Base-by-base conservation (phyloP, 2,888 invertebrate genomes). In the Marasmarcha lunaedactyla region DNA sequence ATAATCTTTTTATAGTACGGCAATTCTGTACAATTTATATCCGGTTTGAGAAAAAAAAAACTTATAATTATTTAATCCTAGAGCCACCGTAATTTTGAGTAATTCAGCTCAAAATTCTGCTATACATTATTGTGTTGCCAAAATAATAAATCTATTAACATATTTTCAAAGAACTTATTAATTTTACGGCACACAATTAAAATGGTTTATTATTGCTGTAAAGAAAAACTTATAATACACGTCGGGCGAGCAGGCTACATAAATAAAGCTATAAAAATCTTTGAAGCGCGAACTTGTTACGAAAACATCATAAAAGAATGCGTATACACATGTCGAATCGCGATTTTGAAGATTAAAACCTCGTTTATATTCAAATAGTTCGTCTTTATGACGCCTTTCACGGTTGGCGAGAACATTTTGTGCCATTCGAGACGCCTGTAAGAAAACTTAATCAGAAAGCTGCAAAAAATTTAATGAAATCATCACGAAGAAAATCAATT, bases 261-360 rank as follows among this genome's bases (percentile, higher is more conserved):
- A 34, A 34, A 34, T 34, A 34, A 12, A 34, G 54, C 51, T 52
- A 54, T 66, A 61, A 70, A 69, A 64, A 44, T 54, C 52, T 46
- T 46, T 52, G 51, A 61, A 60, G 59, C 70, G 67, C 58, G 57
- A 61, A 70, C 58, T 56, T 51, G 53, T 59, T 57, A 61, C 50
- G 57, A 50, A 56, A 58, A 58, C 52, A 56, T 59, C 51, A 49
- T 57, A 54, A 57, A 59, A 57, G 51, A 57, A 58, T 58, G 52
- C 40, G 44, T 42, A 43, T 52, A 49, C 46, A 46, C 47, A 51
- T 47, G 49, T 40, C 45, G 44, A 45, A 45, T 40, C 45, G 46
- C 44, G 46, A 49, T 12, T 34, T 34, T 55, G 47, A 45, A 50
- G 54, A 54, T 54, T 58, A 56, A 49, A 47, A 50, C 48, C 47